phyloP scores from a whole-genome alignment of 2,888 invertebrate species.

The Polyommatus iphigenia region DNA sequence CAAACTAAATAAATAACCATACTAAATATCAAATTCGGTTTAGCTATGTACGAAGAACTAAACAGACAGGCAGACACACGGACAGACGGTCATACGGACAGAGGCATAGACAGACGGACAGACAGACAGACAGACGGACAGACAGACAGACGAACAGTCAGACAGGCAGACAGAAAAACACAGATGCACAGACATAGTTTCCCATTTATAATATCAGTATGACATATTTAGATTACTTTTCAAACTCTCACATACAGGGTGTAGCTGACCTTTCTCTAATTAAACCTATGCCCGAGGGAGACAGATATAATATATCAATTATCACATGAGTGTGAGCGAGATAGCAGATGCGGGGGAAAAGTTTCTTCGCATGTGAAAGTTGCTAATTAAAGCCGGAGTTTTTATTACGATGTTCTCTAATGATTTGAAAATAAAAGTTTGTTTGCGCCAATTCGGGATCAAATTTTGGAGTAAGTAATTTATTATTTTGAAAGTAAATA shows the following conservation, averaged over 20 bases:
- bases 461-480: no score
- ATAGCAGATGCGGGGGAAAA: neutral
- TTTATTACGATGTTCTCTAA: neutral
- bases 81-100: no score
- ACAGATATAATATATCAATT: neutral
- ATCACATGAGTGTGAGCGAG: neutral
- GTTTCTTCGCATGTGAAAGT: neutral
- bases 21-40: no score
- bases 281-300: neutral
- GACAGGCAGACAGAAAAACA: no score
- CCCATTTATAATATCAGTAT: neutral
- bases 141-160: no score
- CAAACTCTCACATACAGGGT: neutral
- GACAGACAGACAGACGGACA: no score
- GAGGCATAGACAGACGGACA: no score
- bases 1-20: no score
- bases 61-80: no score
- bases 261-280: neutral
- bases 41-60: no score
- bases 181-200: neutral
- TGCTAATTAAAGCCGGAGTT: neutral
- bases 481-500: no score
- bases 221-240: slow-evolving; percentile 2
- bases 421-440: neutral
- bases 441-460: neutral